Evolutionary conservation across 2,888 invertebrate species (phyloP), one percentile per base, ranked within the genome.

Genomic region (Polydesmus complanatus): DNA sequence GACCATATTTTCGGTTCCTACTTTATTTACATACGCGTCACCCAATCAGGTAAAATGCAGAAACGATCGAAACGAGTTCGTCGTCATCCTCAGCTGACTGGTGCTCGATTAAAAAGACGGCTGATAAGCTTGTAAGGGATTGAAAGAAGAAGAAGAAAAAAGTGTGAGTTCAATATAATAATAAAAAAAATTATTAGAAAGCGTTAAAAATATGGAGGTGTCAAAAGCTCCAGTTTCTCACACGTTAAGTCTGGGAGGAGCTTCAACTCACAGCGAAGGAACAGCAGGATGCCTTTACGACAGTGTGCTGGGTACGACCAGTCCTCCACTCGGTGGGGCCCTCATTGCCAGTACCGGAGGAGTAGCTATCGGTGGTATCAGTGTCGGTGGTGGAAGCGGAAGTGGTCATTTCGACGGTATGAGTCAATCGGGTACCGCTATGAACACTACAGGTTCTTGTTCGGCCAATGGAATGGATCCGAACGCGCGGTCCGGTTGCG

Each of bases 401-500:
- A 37, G 37, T 37, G 37, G 8, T 37, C 37, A 5, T 8, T 14
- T 14, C 14, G 37, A 37, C 37, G 14, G 5, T 14, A 8, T 37
- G 5, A 37, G 14, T 37, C 37, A 37, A 37, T 14, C 37, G 5
- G 37, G 37, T 8, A 5, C 37, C 5, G 37, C 8, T 37, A 5
- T 14, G 14, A 14, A 14, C 8, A 14, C 37, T 8, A 14, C 37
- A 8, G 14, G 37, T 37, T 37, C 37, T 37, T n/a, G n/a, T n/a
- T 8, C 14, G 8, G 37, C 37, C 5, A 37, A 5, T 37, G 37
- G 37, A 37, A 37, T 37, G 37, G 37, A 37, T 14, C 25, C 26
- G 19, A 18, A 52, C 23, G 25, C 27, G 23, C 52, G 27, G 61
- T 78, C 75, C 75, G 76, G 70, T 77, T 76, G 75, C 27, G 56